Conservation (phyloP, 2,888 invertebrate genomes). For the Campoletis raptor region DNA sequence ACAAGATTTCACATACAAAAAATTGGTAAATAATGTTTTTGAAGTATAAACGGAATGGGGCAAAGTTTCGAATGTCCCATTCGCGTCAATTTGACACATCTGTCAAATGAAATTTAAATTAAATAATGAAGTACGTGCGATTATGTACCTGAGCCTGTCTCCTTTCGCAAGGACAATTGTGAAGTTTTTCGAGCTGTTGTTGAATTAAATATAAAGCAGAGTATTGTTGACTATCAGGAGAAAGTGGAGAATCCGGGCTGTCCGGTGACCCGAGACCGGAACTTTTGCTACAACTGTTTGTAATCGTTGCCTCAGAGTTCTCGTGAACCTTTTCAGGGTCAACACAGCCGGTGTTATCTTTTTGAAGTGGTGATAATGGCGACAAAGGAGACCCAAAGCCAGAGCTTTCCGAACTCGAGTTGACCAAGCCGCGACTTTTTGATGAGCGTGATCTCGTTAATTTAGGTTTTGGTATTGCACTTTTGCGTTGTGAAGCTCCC, state of each 20-base stretch:
- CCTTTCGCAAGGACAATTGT: constrained; percentile 80
- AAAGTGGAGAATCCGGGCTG: constrained; percentile 78
- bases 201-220: constrained; percentile 80
- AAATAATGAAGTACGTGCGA: background rate
- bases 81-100: background rate
- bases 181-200: constrained; percentile 78
- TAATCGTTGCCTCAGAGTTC: constrained; percentile 61
- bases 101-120: background rate
- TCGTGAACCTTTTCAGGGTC: constrained; percentile 46
- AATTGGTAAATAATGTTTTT: background rate
- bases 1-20: background rate
- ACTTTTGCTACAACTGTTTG: constrained; percentile 77
- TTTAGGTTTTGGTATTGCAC: constrained; percentile 76
- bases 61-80: background rate
- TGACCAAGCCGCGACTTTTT: constrained; percentile 73
- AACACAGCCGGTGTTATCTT: constrained; percentile 64
- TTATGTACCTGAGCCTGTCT: constrained; percentile 81
- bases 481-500: constrained; percentile 56
- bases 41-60: constrained; percentile 11
- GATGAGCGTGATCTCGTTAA: constrained; percentile 65
- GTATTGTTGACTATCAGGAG: constrained; percentile 80
- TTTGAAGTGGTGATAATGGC: constrained; percentile 77
- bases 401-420: constrained; percentile 81
- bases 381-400: constrained; percentile 81
- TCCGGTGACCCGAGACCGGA: constrained; percentile 79